Percentiles rank a stretch among this genome's conserved stretches.
Conservation (phyloP, 2,888 invertebrate species). For the Fabriciana adippe region DNA sequence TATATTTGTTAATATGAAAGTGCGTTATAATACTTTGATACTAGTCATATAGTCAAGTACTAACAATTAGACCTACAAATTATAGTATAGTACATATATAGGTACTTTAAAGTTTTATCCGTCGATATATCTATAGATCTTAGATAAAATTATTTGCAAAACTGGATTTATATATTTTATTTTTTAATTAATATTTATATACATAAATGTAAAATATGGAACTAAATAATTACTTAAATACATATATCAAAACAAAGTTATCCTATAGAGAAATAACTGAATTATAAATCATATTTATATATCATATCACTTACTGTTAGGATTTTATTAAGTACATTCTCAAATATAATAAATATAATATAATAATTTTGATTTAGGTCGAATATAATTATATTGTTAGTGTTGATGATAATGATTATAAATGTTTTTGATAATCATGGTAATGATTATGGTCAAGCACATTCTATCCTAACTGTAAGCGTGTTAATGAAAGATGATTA, state of each 20-base stretch:
- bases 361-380: background rate
- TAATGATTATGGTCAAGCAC: slow-evolving; percentile 5
- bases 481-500: slow-evolving; percentile 25
- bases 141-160: too few relatives aligned
- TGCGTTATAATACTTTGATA: too few relatives aligned
- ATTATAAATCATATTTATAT: slow-evolving; percentile 6
- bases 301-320: slow-evolving; percentile 14
- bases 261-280: background rate
- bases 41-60: too few relatives aligned
- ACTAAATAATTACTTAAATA: too few relatives aligned
- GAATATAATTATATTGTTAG: background rate
- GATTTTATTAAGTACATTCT: background rate
- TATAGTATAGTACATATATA: too few relatives aligned
- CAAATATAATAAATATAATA: background rate
- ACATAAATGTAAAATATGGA: too few relatives aligned
- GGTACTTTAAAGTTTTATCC: too few relatives aligned
- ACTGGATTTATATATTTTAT: too few relatives aligned
- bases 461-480: slow-evolving; percentile 18
- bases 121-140: too few relatives aligned
- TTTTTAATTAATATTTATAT: too few relatives aligned
- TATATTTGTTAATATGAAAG: too few relatives aligned
- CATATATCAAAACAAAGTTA: background rate
- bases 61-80: too few relatives aligned
- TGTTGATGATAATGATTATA: slow-evolving; percentile 1
- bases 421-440: slow-evolving; percentile 4